phyloP scores from a whole-genome alignment of 2,888 invertebrate species.

The Mythimna ferrago region DNA sequence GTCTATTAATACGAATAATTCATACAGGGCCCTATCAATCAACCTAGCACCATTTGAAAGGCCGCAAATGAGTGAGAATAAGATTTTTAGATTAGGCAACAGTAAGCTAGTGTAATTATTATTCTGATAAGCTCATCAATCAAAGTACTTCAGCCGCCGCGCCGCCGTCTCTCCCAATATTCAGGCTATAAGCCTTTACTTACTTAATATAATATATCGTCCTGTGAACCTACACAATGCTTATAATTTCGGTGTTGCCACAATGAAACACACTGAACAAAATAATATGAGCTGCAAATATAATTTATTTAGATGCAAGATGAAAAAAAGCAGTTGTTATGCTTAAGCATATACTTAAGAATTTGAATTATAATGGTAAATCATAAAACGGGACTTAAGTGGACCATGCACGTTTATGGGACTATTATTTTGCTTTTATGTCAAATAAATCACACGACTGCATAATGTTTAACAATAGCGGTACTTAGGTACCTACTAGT shows the following conservation, averaged over 20 bases:
- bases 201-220: conserved; percentile 46
- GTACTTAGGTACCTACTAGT: neutral
- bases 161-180: conserved; percentile 62
- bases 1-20: conserved; percentile 35
- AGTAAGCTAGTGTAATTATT: conserved; percentile 67
- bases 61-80: conserved; percentile 60
- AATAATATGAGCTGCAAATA: conserved; percentile 6
- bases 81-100: conserved; percentile 65
- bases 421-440: conserved; percentile 31
- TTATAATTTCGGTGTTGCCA: conserved; percentile 36
- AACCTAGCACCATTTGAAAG: conserved; percentile 55
- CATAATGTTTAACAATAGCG: conserved; percentile 15
- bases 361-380: conserved; percentile 19
- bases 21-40: conserved; percentile 61
- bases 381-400: conserved; percentile 40
- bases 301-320: conserved; percentile 22
- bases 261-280: conserved; percentile 34
- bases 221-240: conserved; percentile 29
- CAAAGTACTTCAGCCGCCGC: conserved; percentile 68
- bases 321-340: conserved; percentile 7
- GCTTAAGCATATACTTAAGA: conserved; percentile 6
- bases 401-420: conserved; percentile 29
- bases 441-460: conserved; percentile 26
- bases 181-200: conserved; percentile 59
- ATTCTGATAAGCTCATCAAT: conserved; percentile 76